These are phyloP conservation scores for Caenorhabditis sp. DNA, from an alignment of 2,888 invertebrate species.

Conservation along the genomic window DNA sequence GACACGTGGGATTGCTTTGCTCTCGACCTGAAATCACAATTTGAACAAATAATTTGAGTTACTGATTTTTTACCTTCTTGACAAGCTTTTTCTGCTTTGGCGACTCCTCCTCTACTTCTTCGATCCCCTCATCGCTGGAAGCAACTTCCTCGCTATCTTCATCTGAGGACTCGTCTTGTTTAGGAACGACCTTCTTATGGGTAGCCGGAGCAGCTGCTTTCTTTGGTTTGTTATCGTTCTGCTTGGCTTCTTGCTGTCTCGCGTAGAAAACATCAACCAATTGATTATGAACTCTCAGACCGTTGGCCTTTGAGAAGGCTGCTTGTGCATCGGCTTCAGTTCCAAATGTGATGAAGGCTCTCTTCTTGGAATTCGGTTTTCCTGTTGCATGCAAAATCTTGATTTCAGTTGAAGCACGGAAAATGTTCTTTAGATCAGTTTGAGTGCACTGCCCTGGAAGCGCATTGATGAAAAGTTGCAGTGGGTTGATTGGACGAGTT, in stretches of 20 bases:
- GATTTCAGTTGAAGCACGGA: constrained; percentile 63
- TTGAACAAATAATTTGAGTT: not conserved
- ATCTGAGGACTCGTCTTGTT: constrained; percentile 51
- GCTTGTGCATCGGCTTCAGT: constrained; percentile 74
- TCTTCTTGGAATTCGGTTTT: constrained; percentile 44
- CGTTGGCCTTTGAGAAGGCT: constrained; percentile 75
- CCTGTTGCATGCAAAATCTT: constrained; percentile 54
- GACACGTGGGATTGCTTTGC: constrained; percentile 50
- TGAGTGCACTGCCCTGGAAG: constrained; percentile 46
- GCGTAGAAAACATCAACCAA: constrained; percentile 70
- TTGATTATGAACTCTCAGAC: constrained; percentile 67
- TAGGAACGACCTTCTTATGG: constrained; percentile 45
- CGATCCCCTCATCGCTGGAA: constrained; percentile 74
- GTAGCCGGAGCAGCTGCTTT: constrained; percentile 14
- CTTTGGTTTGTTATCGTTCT: constrained; percentile 49
- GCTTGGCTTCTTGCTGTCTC: constrained; percentile 28
- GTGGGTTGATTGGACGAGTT: constrained; percentile 68
- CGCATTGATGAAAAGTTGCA: constrained; percentile 70
- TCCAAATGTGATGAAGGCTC: constrained; percentile 74
- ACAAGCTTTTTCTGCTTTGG: constrained; percentile 64
- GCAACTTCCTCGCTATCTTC: constrained; percentile 71
- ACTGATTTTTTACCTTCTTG: constrained; percentile 65
- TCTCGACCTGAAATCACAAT: constrained; percentile 28
- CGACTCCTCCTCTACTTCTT: constrained; percentile 71
- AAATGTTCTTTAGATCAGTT: constrained; percentile 66